Conservation (phyloP, 2,113 vertebrate species). For the Naja naja region DNA sequence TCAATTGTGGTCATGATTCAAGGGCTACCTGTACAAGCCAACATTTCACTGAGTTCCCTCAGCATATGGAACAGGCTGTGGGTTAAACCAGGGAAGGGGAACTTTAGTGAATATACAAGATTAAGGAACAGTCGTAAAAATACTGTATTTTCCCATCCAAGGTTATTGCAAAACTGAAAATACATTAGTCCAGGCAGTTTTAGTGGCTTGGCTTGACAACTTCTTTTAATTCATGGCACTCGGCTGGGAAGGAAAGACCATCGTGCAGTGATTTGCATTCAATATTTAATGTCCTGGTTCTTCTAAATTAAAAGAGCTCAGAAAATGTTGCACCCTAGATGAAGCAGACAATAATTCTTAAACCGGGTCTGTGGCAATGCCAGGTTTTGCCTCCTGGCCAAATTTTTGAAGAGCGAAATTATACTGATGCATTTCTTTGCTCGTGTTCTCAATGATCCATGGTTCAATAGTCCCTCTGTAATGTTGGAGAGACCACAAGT, state of each 20-base stretch:
- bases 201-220: background rate
- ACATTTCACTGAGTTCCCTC: background rate
- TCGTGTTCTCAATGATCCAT: background rate
- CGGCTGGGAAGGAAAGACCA: background rate
- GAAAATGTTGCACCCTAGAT: background rate
- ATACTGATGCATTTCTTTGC: background rate
- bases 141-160: background rate
- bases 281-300: background rate
- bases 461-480: background rate
- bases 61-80: background rate
- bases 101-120: background rate
- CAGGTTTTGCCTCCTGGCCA: background rate
- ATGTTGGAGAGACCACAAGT: background rate
- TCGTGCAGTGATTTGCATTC: background rate
- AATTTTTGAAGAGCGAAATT: background rate
- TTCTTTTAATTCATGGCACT: background rate
- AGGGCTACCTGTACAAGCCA: background rate
- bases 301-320: background rate
- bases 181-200: background rate
- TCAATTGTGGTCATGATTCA: background rate
- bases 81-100: background rate
- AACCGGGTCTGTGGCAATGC: background rate
- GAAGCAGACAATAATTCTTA: background rate
- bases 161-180: background rate
- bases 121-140: background rate